Conservation (phyloP, 2,888 invertebrate species). For the Glomeris marginata region DNA sequence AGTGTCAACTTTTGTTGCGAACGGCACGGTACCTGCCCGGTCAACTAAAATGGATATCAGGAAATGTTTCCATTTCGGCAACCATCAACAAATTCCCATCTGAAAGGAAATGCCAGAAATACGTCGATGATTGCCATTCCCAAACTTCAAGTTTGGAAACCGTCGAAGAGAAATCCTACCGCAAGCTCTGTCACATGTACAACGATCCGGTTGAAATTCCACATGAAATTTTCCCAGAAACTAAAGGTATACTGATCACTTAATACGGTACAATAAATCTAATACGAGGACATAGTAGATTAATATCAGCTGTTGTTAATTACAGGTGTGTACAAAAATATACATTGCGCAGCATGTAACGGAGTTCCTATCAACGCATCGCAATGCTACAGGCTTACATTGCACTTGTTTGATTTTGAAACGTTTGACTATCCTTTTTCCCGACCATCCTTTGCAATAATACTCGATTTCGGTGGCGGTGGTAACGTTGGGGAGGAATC, state of each 20-base stretch:
- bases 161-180: slow-evolving; percentile 10
- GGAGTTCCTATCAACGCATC: too few species aligned
- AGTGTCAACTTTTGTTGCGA: too few species aligned
- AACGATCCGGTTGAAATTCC: slow-evolving; percentile 25
- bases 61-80: too few species aligned
- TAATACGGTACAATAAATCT: too few species aligned
- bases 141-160: slow-evolving; percentile 13
- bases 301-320: too few species aligned
- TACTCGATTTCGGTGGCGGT: slow-evolving; percentile 27
- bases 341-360: slow-evolving; percentile 36
- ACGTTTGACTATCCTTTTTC: background rate
- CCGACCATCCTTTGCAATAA: background rate
- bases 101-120: too few species aligned
- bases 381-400: too few species aligned
- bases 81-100: too few species aligned
- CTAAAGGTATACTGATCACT: slow-evolving; percentile 31
- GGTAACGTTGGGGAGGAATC: slow-evolving; percentile 14
- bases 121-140: too few species aligned
- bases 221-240: slow-evolving; percentile 27
- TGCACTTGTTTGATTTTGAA: background rate
- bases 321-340: slow-evolving; percentile 30
- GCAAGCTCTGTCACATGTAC: slow-evolving; percentile 24
- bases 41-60: too few species aligned
- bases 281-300: too few species aligned
- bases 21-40: too few species aligned